phyloP scores from a whole-genome alignment of 1,140 invertebrate species.

The Trachymyrmex septentrionalis region DNA sequence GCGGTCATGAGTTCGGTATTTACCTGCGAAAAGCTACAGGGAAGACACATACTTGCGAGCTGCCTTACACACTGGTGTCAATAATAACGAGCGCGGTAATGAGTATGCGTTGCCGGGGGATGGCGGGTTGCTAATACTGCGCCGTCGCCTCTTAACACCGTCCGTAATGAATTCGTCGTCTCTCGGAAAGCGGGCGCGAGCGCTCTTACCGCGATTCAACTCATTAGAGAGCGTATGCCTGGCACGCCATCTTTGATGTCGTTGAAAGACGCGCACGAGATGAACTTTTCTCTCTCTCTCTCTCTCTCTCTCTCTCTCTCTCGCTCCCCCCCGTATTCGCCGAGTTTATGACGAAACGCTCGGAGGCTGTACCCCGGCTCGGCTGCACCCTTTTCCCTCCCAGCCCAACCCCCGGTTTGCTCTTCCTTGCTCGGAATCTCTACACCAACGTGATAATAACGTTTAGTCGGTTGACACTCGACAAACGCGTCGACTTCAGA shows the following conservation, averaged over 20 bases:
- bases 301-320: constrained; percentile 76
- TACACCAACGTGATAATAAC: constrained; percentile 70
- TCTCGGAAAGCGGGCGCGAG: constrained; percentile 27
- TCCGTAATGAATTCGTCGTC: constrained; percentile 83
- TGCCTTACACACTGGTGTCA: constrained; percentile 74
- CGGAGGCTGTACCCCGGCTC: constrained; percentile 26
- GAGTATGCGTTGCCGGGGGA: constrained; percentile 71
- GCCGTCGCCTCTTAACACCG: constrained; percentile 73
- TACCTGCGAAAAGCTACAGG: constrained; percentile 65
- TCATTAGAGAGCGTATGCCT: constrained; percentile 85
- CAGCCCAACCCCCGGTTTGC: background rate
- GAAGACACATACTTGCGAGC: constrained; percentile 55
- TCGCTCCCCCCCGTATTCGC: background rate
- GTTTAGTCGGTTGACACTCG: constrained; percentile 64
- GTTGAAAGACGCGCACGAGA: constrained; percentile 73
- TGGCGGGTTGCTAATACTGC: constrained; percentile 70
- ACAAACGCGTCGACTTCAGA: constrained; percentile 48
- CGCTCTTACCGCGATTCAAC: constrained; percentile 82
- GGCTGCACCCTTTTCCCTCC: background rate
- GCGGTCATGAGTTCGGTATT: constrained; percentile 35
- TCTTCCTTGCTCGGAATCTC: constrained; percentile 50
- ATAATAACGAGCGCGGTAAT: constrained; percentile 78
- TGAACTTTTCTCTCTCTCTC: constrained; percentile 80
- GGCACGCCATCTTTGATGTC: constrained; percentile 84
- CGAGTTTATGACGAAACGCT: constrained; percentile 71